Percentiles rank a stretch among this genome's conserved stretches.
These are phyloP conservation scores for Allacma fusca DNA, from an alignment of 2,888 invertebrate species.

Conservation along the genomic window DNA sequence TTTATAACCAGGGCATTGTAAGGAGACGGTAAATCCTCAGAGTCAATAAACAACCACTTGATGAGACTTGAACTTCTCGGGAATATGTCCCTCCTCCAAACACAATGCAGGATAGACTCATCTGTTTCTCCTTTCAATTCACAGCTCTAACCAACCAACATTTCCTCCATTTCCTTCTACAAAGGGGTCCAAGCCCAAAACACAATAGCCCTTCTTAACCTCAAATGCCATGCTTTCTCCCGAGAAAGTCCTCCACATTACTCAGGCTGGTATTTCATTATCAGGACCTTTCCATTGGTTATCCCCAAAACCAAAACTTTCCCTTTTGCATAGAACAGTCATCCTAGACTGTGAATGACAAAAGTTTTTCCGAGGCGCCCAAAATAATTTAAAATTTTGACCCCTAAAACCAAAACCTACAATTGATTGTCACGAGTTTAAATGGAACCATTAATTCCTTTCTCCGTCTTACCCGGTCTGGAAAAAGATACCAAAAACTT, in stretches of 20 bases:
- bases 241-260: not conserved
- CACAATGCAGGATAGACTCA: conserved; percentile 6
- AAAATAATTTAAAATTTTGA: too few species aligned
- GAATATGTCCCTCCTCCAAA: conserved; percentile 24
- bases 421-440: too few species aligned
- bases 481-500: too few species aligned
- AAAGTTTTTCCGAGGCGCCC: too few species aligned
- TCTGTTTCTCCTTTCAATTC: conserved; percentile 21
- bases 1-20: not conserved
- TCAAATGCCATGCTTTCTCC: not conserved
- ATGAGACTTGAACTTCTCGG: conserved; percentile 29
- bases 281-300: not conserved
- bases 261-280: not conserved
- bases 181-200: not conserved
- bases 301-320: not conserved
- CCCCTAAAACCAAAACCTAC: too few species aligned
- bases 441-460: too few species aligned
- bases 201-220: too few species aligned
- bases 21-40: conserved; percentile 31
- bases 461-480: too few species aligned
- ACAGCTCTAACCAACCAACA: not conserved
- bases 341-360: too few species aligned
- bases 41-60: conserved; percentile 43
- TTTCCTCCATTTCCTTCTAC: not conserved
- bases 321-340: too few species aligned